A percentile compares a stretch with the other conserved stretches of the same genome.
Conservation (phyloP, 2,113 vertebrate genomes). For the Sylvicapra grimmia region DNA sequence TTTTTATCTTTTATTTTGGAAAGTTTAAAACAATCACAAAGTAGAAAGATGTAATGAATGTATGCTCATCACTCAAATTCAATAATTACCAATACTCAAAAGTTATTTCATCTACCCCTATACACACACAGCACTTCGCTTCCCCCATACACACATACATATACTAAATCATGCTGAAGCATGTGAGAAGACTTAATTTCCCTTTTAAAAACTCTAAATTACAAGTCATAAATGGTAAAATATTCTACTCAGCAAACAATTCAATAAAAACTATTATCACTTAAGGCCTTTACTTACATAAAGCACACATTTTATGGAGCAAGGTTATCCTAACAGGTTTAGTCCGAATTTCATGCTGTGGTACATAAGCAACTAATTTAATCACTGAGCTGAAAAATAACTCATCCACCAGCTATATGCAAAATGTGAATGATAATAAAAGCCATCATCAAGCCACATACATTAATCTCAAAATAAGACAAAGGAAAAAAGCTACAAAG, state of each 20-base stretch:
- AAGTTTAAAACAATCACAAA: neutral
- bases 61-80: neutral
- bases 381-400: slow-evolving; percentile 17
- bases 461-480: slow-evolving; percentile 40
- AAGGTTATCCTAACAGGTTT: neutral
- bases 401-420: neutral
- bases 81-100: neutral
- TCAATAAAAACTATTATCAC: neutral
- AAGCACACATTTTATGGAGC: neutral
- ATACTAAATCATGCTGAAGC: neutral
- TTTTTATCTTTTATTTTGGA: neutral
- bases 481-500: neutral
- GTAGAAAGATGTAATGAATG: neutral
- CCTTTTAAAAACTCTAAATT: slow-evolving; percentile 21
- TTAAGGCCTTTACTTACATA: neutral
- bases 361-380: neutral
- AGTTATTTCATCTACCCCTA: neutral
- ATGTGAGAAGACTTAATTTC: neutral
- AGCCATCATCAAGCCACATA: slow-evolving; percentile 54
- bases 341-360: neutral
- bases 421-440: slow-evolving; percentile 72
- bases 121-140: neutral
- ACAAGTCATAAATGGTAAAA: slow-evolving; percentile 22
- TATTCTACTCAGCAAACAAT: slow-evolving; percentile 17
- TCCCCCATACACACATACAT: neutral